Base-by-base conservation (phyloP, 1,140 invertebrate genomes). In the Papilio polytes region DNA sequence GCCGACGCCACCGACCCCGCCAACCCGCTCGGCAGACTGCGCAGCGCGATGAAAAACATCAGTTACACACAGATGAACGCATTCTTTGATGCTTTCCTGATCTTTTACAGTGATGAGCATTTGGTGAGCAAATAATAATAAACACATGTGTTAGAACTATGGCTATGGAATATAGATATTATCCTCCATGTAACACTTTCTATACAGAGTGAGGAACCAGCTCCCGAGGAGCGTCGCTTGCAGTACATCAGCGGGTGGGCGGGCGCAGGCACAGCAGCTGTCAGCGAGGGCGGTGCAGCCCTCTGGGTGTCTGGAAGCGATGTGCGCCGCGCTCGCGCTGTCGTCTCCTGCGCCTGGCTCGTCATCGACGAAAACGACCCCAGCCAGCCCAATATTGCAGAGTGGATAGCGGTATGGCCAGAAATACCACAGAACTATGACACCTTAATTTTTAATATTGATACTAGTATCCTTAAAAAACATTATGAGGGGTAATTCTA, bases 261-360 rank as follows among this genome's bases (percentile, higher is more conserved):
- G 78, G 99, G 99, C 2, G 97, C 96, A 20, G 96, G 97, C 56
- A 98, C 97, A 0, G 97, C 97, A 2, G 98, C 97, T 0, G 95
- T 99, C 4, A 98, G 98, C 0, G 87, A 94, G 66, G 94, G 95
- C n/a, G 96, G 96, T 36, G 98, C 98, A 0, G 97, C 97, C 1
- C 87, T 99, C 22, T 99, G 98, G 99, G 98, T 98, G 2, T 98
- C 99, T 90, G 97, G 98, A 2, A 96, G 98, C 46, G 99, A 99
- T 93, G 97, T 97, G 85, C 91, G 97, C 31, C 97, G 97, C 86
- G 98, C 98, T 0, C 96, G 98, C 73, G 94, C 97, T 22, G 96
- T 98, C 87, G 92, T 98, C 3, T 96, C 97, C 83, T 98, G 97
- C 85, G 96, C 97, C 81, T 98, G 98, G 98, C 96, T 96, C 31